Evolutionary conservation across 2,888 invertebrate species (phyloP), one percentile per base, ranked within the genome.

Genomic region (Uropetala carovei): DNA sequence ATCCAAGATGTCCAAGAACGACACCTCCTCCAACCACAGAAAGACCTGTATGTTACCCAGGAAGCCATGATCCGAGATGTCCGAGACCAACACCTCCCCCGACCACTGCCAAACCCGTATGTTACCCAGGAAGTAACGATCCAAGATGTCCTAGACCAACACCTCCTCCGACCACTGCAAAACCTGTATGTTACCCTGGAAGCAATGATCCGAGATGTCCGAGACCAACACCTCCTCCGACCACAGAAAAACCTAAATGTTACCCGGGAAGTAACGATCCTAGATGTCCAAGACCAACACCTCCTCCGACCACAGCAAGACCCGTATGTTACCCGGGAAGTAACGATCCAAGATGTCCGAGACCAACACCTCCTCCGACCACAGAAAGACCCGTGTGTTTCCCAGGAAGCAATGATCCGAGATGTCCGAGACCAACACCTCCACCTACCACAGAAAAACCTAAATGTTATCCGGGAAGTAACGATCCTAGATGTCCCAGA

Each of bases 301-400:
- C 92, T 7, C 85, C 93, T 2, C n/a, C 83, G 2, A 92, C 93
- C 18, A 84, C 83, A 0, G 83, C 93, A 2, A 84, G 58, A 10
- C 92, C 92, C 9, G 92, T 91, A 30, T 93, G 92, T 57, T 93
- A 93, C 59, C 92, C 92, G 14, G 91, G 92, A 5, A 91, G 92
- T 11, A 83, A 86, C 0, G 93, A 93, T 93, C 94, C 94, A 81
- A 92, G 94, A 91, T 94, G 93, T 92, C 94, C 94, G 22, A 92
- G 93, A 68, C 94, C 94, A 4, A 94, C 93, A 95, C 91, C 95
- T 94, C 94, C 95, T 95, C n/a, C n/a, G n/a, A 93, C 14, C 92
- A 58, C 59, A n/a, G 27, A 56, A 56, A 58, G 13, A 27, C 91
- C 92, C 64, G 82, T 58, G 0, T 94, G 93, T 81, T 93, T 92